These are phyloP conservation scores for Apomyelois bistriatella DNA, from an alignment of 2,888 invertebrate genomes.

Conservation along the genomic window DNA sequence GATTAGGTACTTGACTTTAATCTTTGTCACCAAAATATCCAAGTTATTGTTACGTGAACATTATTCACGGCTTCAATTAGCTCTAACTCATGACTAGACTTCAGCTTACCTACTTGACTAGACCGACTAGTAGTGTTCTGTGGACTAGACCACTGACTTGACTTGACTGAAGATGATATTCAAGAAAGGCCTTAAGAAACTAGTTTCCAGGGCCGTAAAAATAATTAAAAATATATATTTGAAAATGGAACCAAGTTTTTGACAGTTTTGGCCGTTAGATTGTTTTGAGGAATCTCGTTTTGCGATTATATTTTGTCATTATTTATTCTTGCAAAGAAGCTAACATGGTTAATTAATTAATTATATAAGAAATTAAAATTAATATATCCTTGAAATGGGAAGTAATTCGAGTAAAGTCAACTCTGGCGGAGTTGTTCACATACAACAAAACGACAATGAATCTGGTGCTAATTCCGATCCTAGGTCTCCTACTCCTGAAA, in stretches of 20 bases:
- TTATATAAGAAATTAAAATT: background rate
- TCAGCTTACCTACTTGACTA: too few species aligned
- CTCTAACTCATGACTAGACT: too few species aligned
- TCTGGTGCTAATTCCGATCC: slow-evolving; percentile 67
- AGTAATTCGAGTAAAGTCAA: slow-evolving; percentile 63
- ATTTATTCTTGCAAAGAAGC: slow-evolving; percentile 7
- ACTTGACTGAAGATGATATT: too few species aligned
- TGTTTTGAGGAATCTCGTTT: slow-evolving; percentile 46
- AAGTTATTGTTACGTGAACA: too few species aligned
- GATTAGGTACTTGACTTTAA: too few species aligned
- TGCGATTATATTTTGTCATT: slow-evolving; percentile 17
- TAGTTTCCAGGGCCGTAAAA: background rate
- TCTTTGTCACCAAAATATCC: too few species aligned
- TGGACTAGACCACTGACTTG: too few species aligned
- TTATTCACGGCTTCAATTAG: too few species aligned
- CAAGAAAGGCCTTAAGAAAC: too few species aligned
- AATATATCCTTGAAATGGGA: slow-evolving; percentile 56
- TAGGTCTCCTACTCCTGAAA: slow-evolving; percentile 80
- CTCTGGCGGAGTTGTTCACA: slow-evolving; percentile 40
- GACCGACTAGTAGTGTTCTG: too few species aligned
- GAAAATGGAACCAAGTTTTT: slow-evolving; percentile 50
- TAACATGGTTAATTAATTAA: slow-evolving; percentile 15
- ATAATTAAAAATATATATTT: slow-evolving; percentile 25
- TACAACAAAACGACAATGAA: slow-evolving; percentile 48
- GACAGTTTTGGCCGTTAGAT: slow-evolving; percentile 60